phyloP scores from a whole-genome alignment of 2,113 vertebrate species.

The Fukomys damarensis region DNA sequence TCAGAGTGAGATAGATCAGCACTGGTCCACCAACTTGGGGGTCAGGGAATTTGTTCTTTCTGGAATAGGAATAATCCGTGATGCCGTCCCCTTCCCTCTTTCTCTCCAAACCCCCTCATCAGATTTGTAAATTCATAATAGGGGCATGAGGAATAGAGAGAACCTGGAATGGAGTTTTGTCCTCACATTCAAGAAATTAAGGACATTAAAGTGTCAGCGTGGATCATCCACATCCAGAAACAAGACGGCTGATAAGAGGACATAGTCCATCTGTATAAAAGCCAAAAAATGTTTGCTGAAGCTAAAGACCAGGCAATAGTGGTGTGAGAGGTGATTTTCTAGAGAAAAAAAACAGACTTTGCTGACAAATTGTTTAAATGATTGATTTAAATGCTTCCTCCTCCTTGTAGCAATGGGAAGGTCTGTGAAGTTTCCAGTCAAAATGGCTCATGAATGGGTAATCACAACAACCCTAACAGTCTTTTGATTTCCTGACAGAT shows the following conservation, averaged over 20 bases:
- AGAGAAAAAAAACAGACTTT: background rate
- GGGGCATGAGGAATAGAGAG: rapidly evolving
- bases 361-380: conserved; percentile 49
- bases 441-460: conserved; percentile 72
- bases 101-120: background rate
- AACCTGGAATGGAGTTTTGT: rapidly evolving
- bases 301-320: background rate
- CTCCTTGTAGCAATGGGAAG: conserved; percentile 63
- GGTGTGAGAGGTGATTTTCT: background rate
- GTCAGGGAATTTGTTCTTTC: background rate
- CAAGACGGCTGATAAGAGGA: rapidly evolving
- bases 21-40: rapidly evolving
- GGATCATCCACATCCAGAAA: background rate
- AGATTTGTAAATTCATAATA: background rate
- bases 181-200: background rate
- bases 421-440: conserved; percentile 70
- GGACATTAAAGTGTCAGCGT: rapidly evolving
- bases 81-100: rapidly evolving
- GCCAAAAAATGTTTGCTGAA: background rate
- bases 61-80: background rate
- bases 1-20: rapidly evolving
- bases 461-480: conserved; percentile 68
- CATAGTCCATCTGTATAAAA: rapidly evolving
- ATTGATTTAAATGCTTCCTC: conserved; percentile 55
- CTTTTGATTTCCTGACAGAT: conserved; percentile 71